Evolutionary conservation across 2,888 invertebrate genomes (phyloP).

Genomic region (Drosophila lacicola): DNA sequence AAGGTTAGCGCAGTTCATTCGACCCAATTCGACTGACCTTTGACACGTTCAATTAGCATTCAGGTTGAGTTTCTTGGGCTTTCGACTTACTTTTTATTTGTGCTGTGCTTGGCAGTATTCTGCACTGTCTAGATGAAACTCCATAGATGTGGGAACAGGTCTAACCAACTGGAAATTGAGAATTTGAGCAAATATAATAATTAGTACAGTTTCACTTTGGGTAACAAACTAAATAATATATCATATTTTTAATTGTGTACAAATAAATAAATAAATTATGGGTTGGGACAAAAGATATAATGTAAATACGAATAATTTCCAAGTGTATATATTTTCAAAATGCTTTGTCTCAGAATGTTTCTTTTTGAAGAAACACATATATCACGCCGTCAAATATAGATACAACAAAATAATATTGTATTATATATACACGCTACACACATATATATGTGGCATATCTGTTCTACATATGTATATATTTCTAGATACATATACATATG

Average conservation of each 20-base stretch:
- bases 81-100: conserved; percentile 90
- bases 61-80: not conserved
- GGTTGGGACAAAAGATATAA: not conserved
- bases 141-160: conserved; percentile 97
- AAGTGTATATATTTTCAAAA: conserved; percentile 9
- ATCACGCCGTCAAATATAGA: conserved; percentile 58
- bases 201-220: conserved; percentile 1
- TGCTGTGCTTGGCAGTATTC: conserved; percentile 99
- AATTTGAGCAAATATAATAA: conserved; percentile 54
- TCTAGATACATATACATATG: conserved; percentile 11
- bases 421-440: conserved; percentile 13
- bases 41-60: not conserved
- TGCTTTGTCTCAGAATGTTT: conserved; percentile 10
- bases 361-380: conserved; percentile 29
- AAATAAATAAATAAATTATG: no score
- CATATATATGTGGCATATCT: conserved; percentile 16
- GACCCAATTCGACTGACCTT: conserved; percentile 48
- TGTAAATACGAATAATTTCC: conserved; percentile 19
- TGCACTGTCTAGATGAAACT: conserved; percentile 99
- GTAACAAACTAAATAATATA: no score
- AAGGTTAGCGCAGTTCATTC: conserved; percentile 54
- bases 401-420: conserved; percentile 46
- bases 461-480: not conserved
- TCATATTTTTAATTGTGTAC: no score
- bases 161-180: conserved; percentile 90